Evolutionary conservation across 2,888 invertebrate genomes (phyloP).

Genomic region (Lapara coniferarum): DNA sequence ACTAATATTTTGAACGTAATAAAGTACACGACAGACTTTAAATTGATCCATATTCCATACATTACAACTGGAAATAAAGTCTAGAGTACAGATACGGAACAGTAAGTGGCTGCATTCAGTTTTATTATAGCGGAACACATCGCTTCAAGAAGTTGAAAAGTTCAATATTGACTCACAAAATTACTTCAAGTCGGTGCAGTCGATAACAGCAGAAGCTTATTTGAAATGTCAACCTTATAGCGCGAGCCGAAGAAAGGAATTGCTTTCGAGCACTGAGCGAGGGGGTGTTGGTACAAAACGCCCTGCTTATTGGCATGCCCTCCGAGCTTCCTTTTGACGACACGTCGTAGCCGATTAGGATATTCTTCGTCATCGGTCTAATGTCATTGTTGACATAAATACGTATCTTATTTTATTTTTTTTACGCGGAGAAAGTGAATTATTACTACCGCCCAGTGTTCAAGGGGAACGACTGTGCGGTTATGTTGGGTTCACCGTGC

Average conservation of each 20-base stretch:
- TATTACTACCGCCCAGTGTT: too few species aligned
- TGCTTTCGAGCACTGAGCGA: constrained; percentile 57
- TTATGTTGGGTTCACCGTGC: too few species aligned
- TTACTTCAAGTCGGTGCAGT: constrained; percentile 77
- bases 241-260: constrained; percentile 58
- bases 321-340: constrained; percentile 73
- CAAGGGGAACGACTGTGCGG: too few species aligned
- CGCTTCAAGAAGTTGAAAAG: constrained; percentile 71
- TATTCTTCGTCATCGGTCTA: neutral
- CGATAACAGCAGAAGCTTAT: constrained; percentile 67
- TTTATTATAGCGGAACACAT: constrained; percentile 71
- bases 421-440: too few species aligned
- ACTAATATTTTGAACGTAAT: too few species aligned
- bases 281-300: constrained; percentile 72
- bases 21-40: neutral
- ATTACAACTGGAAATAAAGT: constrained; percentile 25
- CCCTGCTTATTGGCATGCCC: constrained; percentile 78
- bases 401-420: too few species aligned
- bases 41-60: neutral
- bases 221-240: constrained; percentile 71
- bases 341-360: constrained; percentile 40
- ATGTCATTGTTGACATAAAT: neutral
- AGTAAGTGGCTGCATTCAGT: constrained; percentile 47
- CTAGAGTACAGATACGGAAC: constrained; percentile 41
- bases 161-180: constrained; percentile 80